These are phyloP conservation scores for Hyles euphorbiae DNA, from an alignment of 1,140 invertebrate genomes.

Conservation along the genomic window DNA sequence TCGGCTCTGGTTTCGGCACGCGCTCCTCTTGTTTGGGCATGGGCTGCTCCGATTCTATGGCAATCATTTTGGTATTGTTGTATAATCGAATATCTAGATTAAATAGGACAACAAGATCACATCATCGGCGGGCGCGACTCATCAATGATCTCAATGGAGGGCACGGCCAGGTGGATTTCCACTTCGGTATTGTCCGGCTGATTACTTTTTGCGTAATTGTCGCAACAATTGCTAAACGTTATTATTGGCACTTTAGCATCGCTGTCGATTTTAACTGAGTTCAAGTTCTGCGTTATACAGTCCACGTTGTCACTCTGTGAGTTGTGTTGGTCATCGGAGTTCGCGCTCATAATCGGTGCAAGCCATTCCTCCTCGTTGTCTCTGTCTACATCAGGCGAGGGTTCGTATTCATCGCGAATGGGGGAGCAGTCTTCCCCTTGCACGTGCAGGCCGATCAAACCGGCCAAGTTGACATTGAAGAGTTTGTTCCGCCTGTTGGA, in stretches of 20 bases:
- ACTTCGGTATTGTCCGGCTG: conserved; percentile 48
- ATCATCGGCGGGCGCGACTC: conserved; percentile 65
- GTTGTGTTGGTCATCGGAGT: conserved; percentile 39
- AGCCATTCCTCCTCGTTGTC: conserved; percentile 59
- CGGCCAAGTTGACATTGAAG: conserved; percentile 69
- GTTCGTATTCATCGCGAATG: conserved; percentile 38
- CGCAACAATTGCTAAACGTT: conserved; percentile 72
- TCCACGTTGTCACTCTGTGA: conserved; percentile 45
- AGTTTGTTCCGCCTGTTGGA: conserved; percentile 38
- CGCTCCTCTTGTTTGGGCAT: conserved; percentile 48
- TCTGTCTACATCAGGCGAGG: conserved; percentile 46
- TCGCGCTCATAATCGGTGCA: conserved; percentile 62
- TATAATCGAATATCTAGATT: conserved; percentile 3
- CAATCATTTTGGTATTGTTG: conserved; percentile 54
- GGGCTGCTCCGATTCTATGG: conserved; percentile 62
- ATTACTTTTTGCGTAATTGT: conserved; percentile 37
- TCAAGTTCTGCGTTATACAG: conserved; percentile 52
- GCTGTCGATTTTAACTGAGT: conserved; percentile 52
- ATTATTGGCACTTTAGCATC: conserved; percentile 63
- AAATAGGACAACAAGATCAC: conserved; percentile 30
- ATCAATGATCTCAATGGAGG: conserved; percentile 55
- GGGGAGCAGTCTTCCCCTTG: conserved; percentile 49
- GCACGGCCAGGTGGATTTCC: conserved; percentile 62
- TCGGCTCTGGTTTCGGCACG: conserved; percentile 49
- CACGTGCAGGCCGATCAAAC: conserved; percentile 57